A percentile compares a stretch with the other conserved stretches of the same genome.
Conservation (phyloP, 2,113 vertebrate species). For the Cyprinodon tularosa region DNA sequence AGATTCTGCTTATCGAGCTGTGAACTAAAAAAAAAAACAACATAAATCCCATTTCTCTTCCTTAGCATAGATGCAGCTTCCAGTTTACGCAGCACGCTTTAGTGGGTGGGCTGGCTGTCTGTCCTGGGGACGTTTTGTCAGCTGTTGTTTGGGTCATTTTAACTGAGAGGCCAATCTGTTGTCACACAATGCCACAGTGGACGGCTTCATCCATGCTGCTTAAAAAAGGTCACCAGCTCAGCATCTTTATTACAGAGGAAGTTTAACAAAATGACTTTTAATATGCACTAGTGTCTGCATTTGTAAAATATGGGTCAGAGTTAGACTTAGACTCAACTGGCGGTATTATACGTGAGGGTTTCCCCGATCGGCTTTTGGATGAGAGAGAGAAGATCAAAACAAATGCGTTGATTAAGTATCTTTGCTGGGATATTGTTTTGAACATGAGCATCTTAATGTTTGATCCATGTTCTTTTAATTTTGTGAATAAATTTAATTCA, state of each 20-base stretch:
- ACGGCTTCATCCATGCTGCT: background rate
- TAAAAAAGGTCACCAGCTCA: background rate
- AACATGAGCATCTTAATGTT: too few relatives aligned
- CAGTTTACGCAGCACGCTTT: background rate
- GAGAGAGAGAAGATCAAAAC: too few relatives aligned
- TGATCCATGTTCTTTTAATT: too few relatives aligned
- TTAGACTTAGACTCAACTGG: too few relatives aligned
- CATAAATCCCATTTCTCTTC: background rate
- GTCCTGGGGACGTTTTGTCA: slow-evolving; percentile 39
- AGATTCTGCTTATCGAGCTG: background rate
- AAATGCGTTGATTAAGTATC: too few relatives aligned
- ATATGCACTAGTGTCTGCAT: too few relatives aligned
- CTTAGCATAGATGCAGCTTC: background rate
- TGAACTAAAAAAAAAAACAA: background rate
- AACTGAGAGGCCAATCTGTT: slow-evolving; percentile 50
- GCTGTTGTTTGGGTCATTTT: slow-evolving; percentile 58
- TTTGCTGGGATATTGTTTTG: too few relatives aligned
- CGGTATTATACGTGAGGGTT: too few relatives aligned
- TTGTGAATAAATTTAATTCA: too few relatives aligned
- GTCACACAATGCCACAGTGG: slow-evolving; percentile 26
- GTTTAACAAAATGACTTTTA: background rate
- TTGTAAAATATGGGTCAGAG: too few relatives aligned
- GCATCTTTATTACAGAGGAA: background rate
- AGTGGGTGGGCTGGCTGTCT: slow-evolving; percentile 10
- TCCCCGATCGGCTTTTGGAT: too few relatives aligned